Base-by-base conservation (phyloP, 2,888 invertebrate genomes). In the Philhelius pedissequus region DNA sequence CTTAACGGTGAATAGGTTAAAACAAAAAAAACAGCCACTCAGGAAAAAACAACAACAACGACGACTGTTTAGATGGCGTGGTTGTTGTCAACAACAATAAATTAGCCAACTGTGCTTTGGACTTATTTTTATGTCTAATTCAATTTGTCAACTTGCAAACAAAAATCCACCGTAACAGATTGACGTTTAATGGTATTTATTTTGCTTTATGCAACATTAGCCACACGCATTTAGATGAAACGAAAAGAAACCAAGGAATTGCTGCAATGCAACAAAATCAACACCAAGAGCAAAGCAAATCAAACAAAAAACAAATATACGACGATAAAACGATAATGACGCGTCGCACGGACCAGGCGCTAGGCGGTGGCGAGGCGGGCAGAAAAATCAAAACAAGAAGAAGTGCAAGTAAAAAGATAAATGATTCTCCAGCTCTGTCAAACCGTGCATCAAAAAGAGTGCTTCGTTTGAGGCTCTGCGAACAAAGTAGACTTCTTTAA, bases 351-450 rank as follows among this genome's bases (percentile, higher is more conserved):
- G n/a, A n/a, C n/a, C n/a, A n/a, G n/a, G n/a, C n/a, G n/a, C n/a
- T n/a, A n/a, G n/a, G n/a, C n/a, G n/a, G n/a, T 25, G 35, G 15
- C 20, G 38, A 48, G 9, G 15, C n/a, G 48, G 22, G 50, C n/a
- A 30, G 13, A 13, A 64, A 74, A 58, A 68, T 43, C 38, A 70
- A 48, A 70, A 70, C 52, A 62, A 68, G 40, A 77, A 32, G 13
- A 22, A 58, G 3, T 20, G n/a, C n/a, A n/a, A 22, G 15, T 58
- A 8, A 22, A 56, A 58, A 40, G 27, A 45, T 20, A 60, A n/a
- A n/a, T n/a, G 15, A 62, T 64, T 32, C 62, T 75, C 62, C 45
- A 69, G 56, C 80, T 75, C 58, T 81, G 75, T 81, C 56, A 64
- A 70, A 60, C 64, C 70, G 70, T 71, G 58, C 30, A 45, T 32